These are phyloP conservation scores for Pyrrhosoma nymphula DNA, from an alignment of 2,888 invertebrate species.

Conservation along the genomic window DNA sequence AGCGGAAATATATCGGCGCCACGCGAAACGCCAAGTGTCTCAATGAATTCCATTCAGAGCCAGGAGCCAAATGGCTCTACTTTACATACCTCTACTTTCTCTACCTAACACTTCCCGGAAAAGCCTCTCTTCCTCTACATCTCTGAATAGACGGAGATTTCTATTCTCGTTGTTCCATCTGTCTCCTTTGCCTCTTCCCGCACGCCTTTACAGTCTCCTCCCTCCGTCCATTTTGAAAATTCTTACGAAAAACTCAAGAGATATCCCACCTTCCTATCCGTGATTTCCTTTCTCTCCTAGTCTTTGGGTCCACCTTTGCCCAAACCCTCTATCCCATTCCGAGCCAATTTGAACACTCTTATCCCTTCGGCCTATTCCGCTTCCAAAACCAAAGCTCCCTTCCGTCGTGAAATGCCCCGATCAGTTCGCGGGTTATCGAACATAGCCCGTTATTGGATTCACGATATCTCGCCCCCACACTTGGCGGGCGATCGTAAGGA, in stretches of 20 bases:
- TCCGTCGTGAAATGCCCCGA: conserved; percentile 24
- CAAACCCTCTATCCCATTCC: not conserved
- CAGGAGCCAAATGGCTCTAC: not conserved
- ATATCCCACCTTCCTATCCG: not conserved
- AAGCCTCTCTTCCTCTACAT: not conserved
- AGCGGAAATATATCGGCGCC: not conserved
- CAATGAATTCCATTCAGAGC: conserved; percentile 42
- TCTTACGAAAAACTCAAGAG: not conserved
- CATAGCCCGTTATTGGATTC: conserved; percentile 49
- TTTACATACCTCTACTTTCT: not conserved
- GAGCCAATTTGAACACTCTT: not conserved
- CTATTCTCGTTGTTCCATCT: not conserved
- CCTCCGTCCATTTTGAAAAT: not conserved
- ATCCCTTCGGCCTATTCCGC: not conserved
- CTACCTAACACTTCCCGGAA: not conserved
- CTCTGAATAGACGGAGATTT: not conserved
- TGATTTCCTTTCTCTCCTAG: not conserved
- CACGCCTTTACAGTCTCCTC: too few relatives aligned
- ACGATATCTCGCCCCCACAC: not conserved
- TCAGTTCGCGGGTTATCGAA: conserved; percentile 55
- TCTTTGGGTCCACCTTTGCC: too few relatives aligned
- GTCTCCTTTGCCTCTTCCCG: not conserved
- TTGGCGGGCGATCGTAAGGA: conserved; percentile 19
- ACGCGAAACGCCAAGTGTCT: conserved; percentile 30
- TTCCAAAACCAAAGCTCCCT: conserved; percentile 17